These are phyloP conservation scores for Cinclus cinclus DNA, from an alignment of 2,113 vertebrate species.

Conservation along the genomic window DNA sequence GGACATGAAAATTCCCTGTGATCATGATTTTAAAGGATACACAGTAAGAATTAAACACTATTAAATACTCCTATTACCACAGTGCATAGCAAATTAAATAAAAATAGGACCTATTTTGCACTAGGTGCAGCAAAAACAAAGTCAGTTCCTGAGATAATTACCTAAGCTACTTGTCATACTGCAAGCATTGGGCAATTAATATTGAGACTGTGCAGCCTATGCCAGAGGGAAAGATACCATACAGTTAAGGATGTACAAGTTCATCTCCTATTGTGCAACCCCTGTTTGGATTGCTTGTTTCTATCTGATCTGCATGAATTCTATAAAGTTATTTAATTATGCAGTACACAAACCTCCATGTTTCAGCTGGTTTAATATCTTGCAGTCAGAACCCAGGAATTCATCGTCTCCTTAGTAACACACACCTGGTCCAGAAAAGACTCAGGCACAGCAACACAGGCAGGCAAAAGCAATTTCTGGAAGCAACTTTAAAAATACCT, in stretches of 20 bases:
- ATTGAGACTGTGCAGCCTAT: not conserved
- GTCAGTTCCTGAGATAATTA: constrained; percentile 7
- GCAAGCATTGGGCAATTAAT: not conserved
- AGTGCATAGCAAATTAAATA: not conserved
- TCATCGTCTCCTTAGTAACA: not conserved
- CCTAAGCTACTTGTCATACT: not conserved
- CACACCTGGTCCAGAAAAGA: not conserved
- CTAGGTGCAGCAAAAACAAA: constrained; percentile 4
- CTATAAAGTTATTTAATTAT: not conserved
- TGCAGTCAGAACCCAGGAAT: constrained; percentile 2
- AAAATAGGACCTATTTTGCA: not conserved
- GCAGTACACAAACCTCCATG: accelerated
- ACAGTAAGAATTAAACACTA: not conserved
- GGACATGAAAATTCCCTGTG: not conserved
- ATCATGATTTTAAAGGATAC: not conserved
- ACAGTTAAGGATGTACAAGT: constrained; percentile 8
- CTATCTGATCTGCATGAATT: not conserved
- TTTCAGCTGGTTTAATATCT: not conserved
- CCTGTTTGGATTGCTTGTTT: not conserved
- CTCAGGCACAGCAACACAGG: not conserved
- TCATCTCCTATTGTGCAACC: constrained; percentile 22
- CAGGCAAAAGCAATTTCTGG: not conserved
- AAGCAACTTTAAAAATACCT: not conserved
- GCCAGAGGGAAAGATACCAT: constrained; percentile 31
- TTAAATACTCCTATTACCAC: not conserved